Base-by-base conservation (phyloP, 1,140 invertebrate genomes). In the Mactra quadrangularis region DNA sequence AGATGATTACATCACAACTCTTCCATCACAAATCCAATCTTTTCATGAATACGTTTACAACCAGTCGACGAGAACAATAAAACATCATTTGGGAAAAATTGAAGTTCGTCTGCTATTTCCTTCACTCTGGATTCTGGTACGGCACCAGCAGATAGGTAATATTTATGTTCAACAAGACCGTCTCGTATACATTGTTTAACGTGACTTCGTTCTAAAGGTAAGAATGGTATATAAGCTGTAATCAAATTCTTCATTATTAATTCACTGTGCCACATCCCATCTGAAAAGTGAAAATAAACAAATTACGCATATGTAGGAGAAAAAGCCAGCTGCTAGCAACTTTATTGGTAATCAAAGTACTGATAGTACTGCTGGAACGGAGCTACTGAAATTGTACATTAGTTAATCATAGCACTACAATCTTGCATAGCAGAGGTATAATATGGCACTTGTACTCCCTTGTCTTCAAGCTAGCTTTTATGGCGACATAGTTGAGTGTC, bases 161-260 rank as follows among this genome's bases (percentile, higher is more conserved):
- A 85, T 57, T 82, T 71, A 55, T 83, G 87, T 62, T 29, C 7
- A 6, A 84, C 64, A 29, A 95, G 84, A 60, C 92, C 92, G 71
- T 94, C 93, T 59, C 83, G 79, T 19, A 94, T 93, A 92, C 98
- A 99, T 72, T 95, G 89, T 83, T 94, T 93, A 4, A 99, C 95
- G 94, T 99, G 98, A 9, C 93, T 87, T 90, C 96, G 95, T 93
- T 99, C 97, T 41, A 99, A 91, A 1, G 98, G 98, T 76, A 99
- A 89, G 91, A 99, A 99, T 78, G 98, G 98, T 72, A 99, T 94
- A 90, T 97, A 99, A 89, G 97, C 95, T 93, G 98, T 97, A 76
- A 99, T 97, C 19, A 99, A 93, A 93, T 96, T 96, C 22, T 95
- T 95, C 50, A 95, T 95, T 85, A 99, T 97, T 0, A 97, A 92